Evolutionary conservation across 2,113 vertebrate species (phyloP).

Genomic region (Ciconia maguari): DNA sequence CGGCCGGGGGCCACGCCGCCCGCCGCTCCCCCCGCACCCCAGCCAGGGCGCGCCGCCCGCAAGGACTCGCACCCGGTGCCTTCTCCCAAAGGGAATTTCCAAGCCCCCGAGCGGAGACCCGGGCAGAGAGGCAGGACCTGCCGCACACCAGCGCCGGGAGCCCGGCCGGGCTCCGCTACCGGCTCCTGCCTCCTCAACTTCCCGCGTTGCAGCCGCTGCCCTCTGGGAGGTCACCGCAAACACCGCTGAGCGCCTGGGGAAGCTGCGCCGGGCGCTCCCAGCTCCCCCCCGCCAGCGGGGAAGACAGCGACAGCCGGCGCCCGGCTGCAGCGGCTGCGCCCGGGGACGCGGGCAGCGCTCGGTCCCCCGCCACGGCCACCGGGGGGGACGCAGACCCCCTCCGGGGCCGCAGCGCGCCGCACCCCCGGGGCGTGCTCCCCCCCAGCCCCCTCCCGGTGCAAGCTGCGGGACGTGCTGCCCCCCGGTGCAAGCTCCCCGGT

Average conservation of each 20-base stretch:
- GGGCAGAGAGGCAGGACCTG: not conserved
- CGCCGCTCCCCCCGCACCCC: not conserved
- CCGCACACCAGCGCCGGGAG: not conserved
- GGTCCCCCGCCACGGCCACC: not conserved
- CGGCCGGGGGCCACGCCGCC: not conserved
- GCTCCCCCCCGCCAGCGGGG: not conserved
- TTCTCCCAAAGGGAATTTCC: not conserved
- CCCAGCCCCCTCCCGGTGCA: too few species aligned
- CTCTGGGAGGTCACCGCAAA: slow-evolving; percentile 4
- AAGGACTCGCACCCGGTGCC: not conserved
- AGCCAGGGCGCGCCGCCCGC: not conserved
- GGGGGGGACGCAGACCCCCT: not conserved
- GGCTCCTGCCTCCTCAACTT: not conserved
- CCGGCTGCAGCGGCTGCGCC: not conserved
- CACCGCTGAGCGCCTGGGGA: not conserved
- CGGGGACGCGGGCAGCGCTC: not conserved
- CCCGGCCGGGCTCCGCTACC: not conserved
- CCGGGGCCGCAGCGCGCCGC: not conserved
- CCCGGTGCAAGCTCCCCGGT: not conserved
- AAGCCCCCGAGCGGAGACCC: not conserved
- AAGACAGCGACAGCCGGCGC: not conserved
- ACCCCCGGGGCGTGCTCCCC: not conserved
- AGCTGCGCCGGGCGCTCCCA: not conserved
- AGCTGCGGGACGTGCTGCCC: not conserved
- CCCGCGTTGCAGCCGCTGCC: not conserved